Evolutionary conservation across 23 tunicate species (phyloP).

Genomic region (Botrylloides violaceus): DNA sequence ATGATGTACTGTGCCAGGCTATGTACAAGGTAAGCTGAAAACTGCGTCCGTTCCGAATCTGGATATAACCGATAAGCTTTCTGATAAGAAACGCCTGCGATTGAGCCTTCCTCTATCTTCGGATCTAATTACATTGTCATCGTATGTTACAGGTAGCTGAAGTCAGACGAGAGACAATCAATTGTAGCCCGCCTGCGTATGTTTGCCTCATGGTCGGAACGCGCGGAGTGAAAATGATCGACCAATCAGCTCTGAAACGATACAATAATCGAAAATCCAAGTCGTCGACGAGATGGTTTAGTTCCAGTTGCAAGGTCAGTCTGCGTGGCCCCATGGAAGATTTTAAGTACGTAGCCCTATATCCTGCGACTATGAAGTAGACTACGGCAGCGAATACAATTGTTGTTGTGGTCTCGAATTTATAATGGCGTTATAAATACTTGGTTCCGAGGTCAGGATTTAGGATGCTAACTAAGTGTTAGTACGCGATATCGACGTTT

Average conservation of each 20-base stretch:
- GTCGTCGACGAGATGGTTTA: conserved; percentile 8
- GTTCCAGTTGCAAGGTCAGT: conserved; percentile 48
- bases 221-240: conserved; percentile 75
- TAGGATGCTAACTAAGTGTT: no score
- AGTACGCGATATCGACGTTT: no score
- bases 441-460: no score
- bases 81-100: no score
- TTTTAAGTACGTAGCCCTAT: no score
- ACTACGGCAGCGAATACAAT: no score
- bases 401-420: no score
- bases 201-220: conserved; percentile 64
- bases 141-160: conserved; percentile 47
- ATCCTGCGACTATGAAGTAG: no score
- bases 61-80: no score
- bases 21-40: conserved; percentile 78
- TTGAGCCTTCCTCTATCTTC: background rate
- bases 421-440: no score
- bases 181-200: conserved; percentile 57
- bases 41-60: no score
- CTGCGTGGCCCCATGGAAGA: no score
- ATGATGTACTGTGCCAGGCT: conserved; percentile 74
- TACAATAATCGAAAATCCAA: conserved; percentile 1
- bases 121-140: background rate
- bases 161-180: conserved; percentile 35
- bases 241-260: conserved; percentile 49